Conservation (phyloP, 2,888 invertebrate species). For the Scaptomyza caliginosa region DNA sequence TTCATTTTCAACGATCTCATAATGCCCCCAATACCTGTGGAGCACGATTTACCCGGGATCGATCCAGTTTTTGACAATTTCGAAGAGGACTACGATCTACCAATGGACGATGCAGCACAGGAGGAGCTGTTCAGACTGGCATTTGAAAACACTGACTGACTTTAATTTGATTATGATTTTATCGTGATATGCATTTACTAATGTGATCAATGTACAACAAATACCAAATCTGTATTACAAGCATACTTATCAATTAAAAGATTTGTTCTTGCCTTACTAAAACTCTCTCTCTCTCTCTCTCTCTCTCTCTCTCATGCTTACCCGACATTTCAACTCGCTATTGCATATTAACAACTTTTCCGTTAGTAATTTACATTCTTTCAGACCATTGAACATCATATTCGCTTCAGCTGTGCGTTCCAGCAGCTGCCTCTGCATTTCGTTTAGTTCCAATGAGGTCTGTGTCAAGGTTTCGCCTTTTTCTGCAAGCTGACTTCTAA, state of each 20-base stretch:
- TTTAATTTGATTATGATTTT: not conserved
- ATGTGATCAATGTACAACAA: not conserved
- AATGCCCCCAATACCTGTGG: not conserved
- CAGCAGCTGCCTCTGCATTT: not conserved
- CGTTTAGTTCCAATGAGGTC: slow-evolving; percentile 4
- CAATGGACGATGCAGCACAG: too few species aligned
- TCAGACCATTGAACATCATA: not conserved
- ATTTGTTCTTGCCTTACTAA: too few species aligned
- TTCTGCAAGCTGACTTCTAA: not conserved
- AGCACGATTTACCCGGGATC: not conserved
- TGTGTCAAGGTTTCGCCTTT: not conserved
- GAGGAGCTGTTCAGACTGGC: too few species aligned
- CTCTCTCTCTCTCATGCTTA: too few species aligned
- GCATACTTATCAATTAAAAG: too few species aligned
- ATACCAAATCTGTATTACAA: not conserved
- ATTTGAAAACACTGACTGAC: too few species aligned
- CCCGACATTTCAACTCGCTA: slow-evolving; percentile 3
- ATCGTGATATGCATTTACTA: too few species aligned
- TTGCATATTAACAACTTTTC: slow-evolving; percentile 10
- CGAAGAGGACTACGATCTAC: too few species aligned
- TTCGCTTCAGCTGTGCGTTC: not conserved
- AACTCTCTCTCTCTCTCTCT: too few species aligned
- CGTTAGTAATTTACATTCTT: not conserved
- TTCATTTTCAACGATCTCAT: not conserved
- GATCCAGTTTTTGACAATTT: too few species aligned